These are phyloP conservation scores for Eubasilissa regina DNA, from an alignment of 1,140 invertebrate species.

Conservation along the genomic window DNA sequence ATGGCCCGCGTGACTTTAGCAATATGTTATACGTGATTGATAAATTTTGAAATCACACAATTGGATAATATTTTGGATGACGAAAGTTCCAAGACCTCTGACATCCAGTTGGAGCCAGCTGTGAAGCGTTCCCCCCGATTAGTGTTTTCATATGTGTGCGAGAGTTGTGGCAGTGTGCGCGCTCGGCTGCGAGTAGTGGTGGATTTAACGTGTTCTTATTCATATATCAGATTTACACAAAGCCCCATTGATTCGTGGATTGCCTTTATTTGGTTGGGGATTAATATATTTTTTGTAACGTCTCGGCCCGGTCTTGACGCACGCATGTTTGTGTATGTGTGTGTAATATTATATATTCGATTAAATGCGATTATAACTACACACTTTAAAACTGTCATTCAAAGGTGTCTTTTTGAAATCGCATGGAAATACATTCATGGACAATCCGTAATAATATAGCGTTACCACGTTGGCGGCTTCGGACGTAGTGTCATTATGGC, in stretches of 20 bases:
- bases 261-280: slow-evolving; percentile 39
- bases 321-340: not conserved
- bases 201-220: slow-evolving; percentile 41
- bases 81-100: slow-evolving; percentile 19
- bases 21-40: no score
- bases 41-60: no score
- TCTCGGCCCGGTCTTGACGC: slow-evolving; percentile 13
- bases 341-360: not conserved
- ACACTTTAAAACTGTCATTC: no score
- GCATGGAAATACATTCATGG: no score
- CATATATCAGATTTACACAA: slow-evolving; percentile 47
- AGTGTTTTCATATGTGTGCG: slow-evolving; percentile 6
- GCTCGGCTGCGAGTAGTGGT: not conserved
- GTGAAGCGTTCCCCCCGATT: slow-evolving; percentile 36
- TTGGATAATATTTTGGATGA: no score
- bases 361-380: slow-evolving; percentile 1
- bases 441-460: no score
- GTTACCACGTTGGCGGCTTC: no score
- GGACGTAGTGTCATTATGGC: no score
- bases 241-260: slow-evolving; percentile 43
- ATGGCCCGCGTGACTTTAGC: no score
- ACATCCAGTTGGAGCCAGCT: not conserved
- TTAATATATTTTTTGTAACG: slow-evolving; percentile 39
- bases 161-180: slow-evolving; percentile 1
- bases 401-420: no score